These are phyloP conservation scores for Ciconia maguari DNA, from an alignment of 2,113 vertebrate species.

Conservation along the genomic window DNA sequence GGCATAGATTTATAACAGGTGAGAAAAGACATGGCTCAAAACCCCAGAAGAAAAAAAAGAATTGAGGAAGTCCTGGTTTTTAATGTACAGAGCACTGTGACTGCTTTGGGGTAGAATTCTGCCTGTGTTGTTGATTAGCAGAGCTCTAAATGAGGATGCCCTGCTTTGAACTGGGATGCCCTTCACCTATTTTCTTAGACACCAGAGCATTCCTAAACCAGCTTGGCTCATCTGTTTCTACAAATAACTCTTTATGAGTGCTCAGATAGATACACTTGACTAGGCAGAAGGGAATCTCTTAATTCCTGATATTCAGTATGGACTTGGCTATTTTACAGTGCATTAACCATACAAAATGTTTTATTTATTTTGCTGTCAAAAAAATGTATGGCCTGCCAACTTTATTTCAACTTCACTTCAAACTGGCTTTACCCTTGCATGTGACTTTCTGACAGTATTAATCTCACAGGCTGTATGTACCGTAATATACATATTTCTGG, in stretches of 20 bases:
- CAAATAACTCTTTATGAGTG: neutral
- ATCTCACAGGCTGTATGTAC: neutral
- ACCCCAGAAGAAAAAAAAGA: neutral
- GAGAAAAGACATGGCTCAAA: neutral
- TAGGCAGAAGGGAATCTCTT: neutral
- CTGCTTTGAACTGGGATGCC: neutral
- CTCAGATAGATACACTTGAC: neutral
- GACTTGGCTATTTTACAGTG: constrained; percentile 9
- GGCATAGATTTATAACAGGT: neutral
- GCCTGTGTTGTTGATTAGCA: neutral
- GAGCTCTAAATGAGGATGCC: neutral
- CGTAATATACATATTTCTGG: neutral
- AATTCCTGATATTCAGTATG: neutral
- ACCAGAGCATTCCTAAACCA: neutral
- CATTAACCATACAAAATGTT: neutral
- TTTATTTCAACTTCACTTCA: constrained; percentile 42
- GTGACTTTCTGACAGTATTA: constrained; percentile 13
- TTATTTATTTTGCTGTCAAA: constrained; percentile 47
- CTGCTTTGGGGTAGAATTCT: neutral
- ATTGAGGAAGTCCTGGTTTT: neutral
- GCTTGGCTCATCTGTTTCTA: neutral
- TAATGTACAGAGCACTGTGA: neutral
- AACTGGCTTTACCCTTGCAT: neutral
- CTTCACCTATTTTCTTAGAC: neutral
- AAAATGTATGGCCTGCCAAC: neutral